Evolutionary conservation across 2,888 invertebrate species (phyloP).

Genomic region (Philaethria dido): DNA sequence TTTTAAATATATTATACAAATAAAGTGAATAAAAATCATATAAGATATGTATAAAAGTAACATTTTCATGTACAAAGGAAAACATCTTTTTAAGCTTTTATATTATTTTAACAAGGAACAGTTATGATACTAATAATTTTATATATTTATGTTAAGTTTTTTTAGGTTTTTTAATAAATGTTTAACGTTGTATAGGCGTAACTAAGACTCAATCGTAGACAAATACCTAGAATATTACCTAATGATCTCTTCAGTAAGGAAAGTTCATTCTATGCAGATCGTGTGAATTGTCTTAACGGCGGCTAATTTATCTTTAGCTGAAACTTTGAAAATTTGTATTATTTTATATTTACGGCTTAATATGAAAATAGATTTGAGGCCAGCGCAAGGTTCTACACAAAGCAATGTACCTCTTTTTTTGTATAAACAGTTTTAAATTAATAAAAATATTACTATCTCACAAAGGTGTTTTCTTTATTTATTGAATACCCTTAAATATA

Average conservation of each 20-base stretch:
- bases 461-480: slow-evolving; percentile 31
- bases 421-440: slow-evolving; percentile 64
- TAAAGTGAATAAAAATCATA: neutral
- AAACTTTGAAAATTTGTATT: neutral
- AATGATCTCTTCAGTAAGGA: slow-evolving; percentile 18
- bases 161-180: slow-evolving; percentile 17
- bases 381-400: slow-evolving; percentile 64
- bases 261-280: slow-evolving; percentile 5
- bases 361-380: slow-evolving; percentile 56
- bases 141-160: slow-evolving; percentile 3
- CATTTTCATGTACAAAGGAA: neutral
- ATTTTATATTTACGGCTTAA: slow-evolving; percentile 23
- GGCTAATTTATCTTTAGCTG: neutral
- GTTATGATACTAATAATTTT: slow-evolving; percentile 9
- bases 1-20: neutral
- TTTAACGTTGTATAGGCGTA: slow-evolving; percentile 1
- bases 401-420: slow-evolving; percentile 67
- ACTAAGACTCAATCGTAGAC: neutral
- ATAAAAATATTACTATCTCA: slow-evolving; percentile 59
- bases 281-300: neutral
- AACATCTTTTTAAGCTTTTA: neutral
- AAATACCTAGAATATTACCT: neutral
- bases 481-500: neutral
- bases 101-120: slow-evolving; percentile 1
- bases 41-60: slow-evolving; percentile 1